These are phyloP conservation scores for Pseudomyrmex cubaensis DNA, from an alignment of 1,140 invertebrate genomes.

Conservation along the genomic window DNA sequence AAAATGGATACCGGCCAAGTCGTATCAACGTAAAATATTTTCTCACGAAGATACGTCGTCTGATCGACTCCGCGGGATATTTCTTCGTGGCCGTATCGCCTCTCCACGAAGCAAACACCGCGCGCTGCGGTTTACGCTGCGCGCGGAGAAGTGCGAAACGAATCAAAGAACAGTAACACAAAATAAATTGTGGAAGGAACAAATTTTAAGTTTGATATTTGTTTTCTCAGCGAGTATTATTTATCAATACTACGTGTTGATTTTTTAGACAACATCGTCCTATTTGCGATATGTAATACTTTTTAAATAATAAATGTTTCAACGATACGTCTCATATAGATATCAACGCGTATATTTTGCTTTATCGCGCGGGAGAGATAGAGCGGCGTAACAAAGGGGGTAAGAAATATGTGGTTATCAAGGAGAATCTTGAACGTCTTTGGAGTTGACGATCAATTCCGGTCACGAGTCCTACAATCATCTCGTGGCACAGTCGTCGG, in stretches of 20 bases:
- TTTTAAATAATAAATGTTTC: conserved; percentile 39
- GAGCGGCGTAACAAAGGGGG: conserved; percentile 9
- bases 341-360: conserved; percentile 10
- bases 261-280: background rate
- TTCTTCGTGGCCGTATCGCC: conserved; percentile 20
- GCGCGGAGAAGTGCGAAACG: background rate
- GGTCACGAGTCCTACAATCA: conserved; percentile 69
- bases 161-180: background rate
- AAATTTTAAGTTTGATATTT: background rate
- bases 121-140: background rate
- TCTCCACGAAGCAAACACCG: conserved; percentile 29
- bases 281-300: background rate
- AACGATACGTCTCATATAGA: background rate
- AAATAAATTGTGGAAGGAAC: background rate
- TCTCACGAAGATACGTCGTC: conserved; percentile 32
- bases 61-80: conserved; percentile 40
- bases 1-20: conserved; percentile 50
- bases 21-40: conserved; percentile 44
- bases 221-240: background rate
- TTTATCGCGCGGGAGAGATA: background rate
- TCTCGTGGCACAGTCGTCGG: conserved; percentile 60
- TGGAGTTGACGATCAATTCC: conserved; percentile 59
- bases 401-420: conserved; percentile 43
- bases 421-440: conserved; percentile 36
- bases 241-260: background rate